Base-by-base conservation (phyloP, 1,140 invertebrate genomes). In the Trachelipus rathkii region DNA sequence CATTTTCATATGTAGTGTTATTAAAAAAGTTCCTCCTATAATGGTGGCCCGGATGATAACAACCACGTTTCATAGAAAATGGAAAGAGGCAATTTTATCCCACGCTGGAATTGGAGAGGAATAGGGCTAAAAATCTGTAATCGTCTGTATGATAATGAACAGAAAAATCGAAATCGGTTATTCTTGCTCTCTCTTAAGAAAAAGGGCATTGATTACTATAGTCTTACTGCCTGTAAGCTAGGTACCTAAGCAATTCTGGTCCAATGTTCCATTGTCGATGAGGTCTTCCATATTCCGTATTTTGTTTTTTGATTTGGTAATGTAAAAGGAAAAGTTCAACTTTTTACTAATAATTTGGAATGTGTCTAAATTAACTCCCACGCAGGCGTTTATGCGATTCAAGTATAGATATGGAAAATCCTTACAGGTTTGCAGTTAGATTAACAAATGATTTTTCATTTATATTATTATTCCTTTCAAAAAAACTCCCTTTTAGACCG, bases 391-490 rank as follows among this genome's bases (percentile, higher is more conserved):
- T 1, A 3, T 15, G 19, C 19, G 1, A 15, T 60, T 19, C 11
- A 60, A 3, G 71, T 72, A 72, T 19, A 72, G 4, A 43, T 44
- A 72, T 10, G 71, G 71, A 43, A 72, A 72, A 72, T 72, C 71
- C 9, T 44, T 19, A 10, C 71, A 72, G 7, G 1, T 7, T n/a
- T 2, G 71, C 0, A 10, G 24, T 43, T 44, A 72, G 2, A 3
- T 60, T 1, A 19, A 60, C 11, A 3, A 19, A 15, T n/a, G n/a
- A n/a, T 60, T 15, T 60, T 60, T 19, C 50, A 15, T 19, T 19
- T 15, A 60, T 15, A 60, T 60, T 19, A 4, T 60, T 19, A 60
- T 15, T 15, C 19, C 50, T 60, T 13, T 60, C 19, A 13, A 60
- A 60, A 60, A 15, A 60, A 4, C 8, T 60, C 50, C 8, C 8